Percentiles rank a stretch among this genome's conserved stretches.
Conservation (phyloP, 1,140 invertebrate species). For the Rhizoglyphus robini region DNA sequence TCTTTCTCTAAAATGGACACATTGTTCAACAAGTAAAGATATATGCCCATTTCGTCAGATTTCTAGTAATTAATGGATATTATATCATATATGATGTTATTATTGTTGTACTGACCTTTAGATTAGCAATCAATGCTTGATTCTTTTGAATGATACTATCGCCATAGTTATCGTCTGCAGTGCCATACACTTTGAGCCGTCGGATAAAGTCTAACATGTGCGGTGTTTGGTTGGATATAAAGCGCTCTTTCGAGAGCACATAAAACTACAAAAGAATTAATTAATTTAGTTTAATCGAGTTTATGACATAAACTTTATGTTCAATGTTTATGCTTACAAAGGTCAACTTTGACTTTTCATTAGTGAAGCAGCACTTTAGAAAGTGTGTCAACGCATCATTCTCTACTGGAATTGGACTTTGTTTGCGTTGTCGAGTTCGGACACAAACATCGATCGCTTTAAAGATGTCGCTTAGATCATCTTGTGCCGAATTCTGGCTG, state of each 20-base stretch:
- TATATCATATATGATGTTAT: neutral
- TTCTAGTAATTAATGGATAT: neutral
- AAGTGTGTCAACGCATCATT: neutral
- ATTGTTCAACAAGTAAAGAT: constrained; percentile 3
- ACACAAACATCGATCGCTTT: neutral
- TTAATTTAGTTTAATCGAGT: neutral
- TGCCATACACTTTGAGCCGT: neutral
- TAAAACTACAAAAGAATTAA: neutral
- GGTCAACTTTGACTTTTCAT: neutral
- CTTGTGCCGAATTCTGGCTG: too few species aligned
- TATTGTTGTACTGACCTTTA: neutral
- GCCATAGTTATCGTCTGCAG: neutral
- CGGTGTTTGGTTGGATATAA: too few species aligned
- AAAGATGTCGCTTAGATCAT: neutral
- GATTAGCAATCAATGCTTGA: neutral
- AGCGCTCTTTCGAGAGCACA: neutral
- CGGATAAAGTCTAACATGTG: neutral
- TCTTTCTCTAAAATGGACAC: constrained; percentile 1
- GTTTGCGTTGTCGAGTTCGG: neutral
- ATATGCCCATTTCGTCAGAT: neutral
- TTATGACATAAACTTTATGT: too few species aligned
- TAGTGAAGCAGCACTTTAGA: neutral
- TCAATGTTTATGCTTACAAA: neutral
- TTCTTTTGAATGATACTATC: neutral
- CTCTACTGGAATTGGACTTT: neutral